Conservation (phyloP, 2,888 invertebrate genomes). For the Epinotia bilunana region DNA sequence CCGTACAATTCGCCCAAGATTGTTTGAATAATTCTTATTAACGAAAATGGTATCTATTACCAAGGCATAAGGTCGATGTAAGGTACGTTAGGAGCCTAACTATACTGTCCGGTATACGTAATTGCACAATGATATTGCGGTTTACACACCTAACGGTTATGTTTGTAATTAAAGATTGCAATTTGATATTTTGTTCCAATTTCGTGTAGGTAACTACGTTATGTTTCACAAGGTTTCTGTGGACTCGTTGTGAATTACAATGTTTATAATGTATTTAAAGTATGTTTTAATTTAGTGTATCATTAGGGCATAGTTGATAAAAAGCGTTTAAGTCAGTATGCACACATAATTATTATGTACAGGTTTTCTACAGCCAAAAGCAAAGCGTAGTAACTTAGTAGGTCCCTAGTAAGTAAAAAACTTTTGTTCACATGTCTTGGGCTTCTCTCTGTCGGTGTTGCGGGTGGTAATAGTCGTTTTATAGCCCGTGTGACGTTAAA, state of each 20-base stretch:
- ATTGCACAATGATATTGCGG: slow-evolving; percentile 44
- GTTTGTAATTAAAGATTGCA: slow-evolving; percentile 44
- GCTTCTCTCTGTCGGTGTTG: too few relatives aligned
- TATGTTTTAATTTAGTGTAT: background rate
- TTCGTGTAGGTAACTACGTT: slow-evolving; percentile 10
- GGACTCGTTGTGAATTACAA: background rate
- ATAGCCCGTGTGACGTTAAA: background rate
- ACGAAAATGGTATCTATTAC: slow-evolving; percentile 23
- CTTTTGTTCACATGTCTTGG: too few relatives aligned
- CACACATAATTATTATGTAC: too few relatives aligned
- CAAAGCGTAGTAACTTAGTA: too few relatives aligned
- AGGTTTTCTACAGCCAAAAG: too few relatives aligned
- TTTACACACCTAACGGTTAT: slow-evolving; percentile 43
- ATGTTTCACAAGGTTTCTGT: background rate
- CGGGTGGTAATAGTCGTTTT: too few relatives aligned
- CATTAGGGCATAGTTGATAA: too few relatives aligned
- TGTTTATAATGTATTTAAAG: background rate
- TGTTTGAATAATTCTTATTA: slow-evolving; percentile 25
- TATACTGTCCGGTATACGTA: slow-evolving; percentile 35
- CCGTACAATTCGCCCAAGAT: slow-evolving; percentile 23
- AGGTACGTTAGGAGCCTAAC: slow-evolving; percentile 2
- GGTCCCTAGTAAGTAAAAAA: too few relatives aligned
- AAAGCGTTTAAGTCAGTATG: too few relatives aligned
- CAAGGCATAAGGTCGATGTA: slow-evolving; percentile 9
- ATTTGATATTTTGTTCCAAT: slow-evolving; percentile 37